Percentiles rank a stretch among this genome's conserved stretches.
Evolutionary conservation across 2,797 vertebrate species (phyloP).

Genomic region (Coregonus suidteri): DNA sequence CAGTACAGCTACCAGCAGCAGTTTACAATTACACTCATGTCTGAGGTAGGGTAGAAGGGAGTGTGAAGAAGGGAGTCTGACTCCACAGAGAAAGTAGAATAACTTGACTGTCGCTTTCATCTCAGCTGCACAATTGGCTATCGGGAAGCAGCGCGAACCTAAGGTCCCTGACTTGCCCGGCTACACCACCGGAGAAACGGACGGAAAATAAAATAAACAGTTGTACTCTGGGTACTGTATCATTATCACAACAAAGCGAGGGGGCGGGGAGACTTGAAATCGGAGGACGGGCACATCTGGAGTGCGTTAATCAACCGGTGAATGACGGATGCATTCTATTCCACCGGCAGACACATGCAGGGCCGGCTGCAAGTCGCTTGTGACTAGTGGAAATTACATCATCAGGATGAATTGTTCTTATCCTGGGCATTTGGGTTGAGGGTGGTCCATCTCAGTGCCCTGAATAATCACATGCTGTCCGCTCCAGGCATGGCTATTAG

Average conservation of each 20-base stretch:
- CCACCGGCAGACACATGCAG: constrained; percentile 79
- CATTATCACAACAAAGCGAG: constrained; percentile 88
- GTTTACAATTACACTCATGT: constrained; percentile 81
- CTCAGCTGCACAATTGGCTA: constrained; percentile 75
- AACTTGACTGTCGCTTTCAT: constrained; percentile 83
- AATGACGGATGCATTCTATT: constrained; percentile 90
- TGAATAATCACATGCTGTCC: too few species aligned
- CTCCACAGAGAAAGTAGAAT: constrained; percentile 75
- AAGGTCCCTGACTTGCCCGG: neutral
- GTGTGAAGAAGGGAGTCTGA: neutral
- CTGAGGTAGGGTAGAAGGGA: constrained; percentile 12
- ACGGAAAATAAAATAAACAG: constrained; percentile 85
- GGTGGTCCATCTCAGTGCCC: too few species aligned
- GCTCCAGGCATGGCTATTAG: too few species aligned
- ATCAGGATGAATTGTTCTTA: constrained; percentile 53
- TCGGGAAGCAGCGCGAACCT: neutral
- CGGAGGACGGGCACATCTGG: constrained; percentile 87
- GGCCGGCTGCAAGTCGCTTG: neutral
- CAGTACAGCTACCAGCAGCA: constrained; percentile 81
- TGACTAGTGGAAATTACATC: constrained; percentile 74
- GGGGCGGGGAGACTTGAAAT: constrained; percentile 80
- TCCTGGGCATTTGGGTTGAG: too few species aligned
- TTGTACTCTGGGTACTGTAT: constrained; percentile 86
- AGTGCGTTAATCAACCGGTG: constrained; percentile 86
- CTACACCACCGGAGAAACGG: constrained; percentile 69